Evolutionary conservation across 2,888 invertebrate species (phyloP).

Genomic region (Protonemura montana): DNA sequence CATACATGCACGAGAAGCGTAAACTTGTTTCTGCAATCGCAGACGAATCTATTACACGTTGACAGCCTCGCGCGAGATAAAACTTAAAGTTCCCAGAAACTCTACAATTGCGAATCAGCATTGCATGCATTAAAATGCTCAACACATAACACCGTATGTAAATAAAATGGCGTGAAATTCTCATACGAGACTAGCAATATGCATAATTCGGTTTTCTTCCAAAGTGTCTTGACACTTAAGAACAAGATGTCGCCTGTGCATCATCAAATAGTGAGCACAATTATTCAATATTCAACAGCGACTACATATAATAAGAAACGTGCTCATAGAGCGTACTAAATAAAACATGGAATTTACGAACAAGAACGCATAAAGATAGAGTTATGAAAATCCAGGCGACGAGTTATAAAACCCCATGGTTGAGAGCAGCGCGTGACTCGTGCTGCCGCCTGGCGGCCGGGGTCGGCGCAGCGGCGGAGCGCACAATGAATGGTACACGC

Average conservation of each 20-base stretch:
- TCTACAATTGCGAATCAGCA: not conserved
- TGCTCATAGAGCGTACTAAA: not conserved
- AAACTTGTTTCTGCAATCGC: not conserved
- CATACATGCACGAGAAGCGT: not conserved
- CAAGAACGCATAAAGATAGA: not conserved
- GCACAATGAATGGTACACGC: too few species aligned
- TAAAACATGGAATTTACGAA: not conserved
- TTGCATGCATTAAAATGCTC: not conserved
- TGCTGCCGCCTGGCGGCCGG: too few species aligned
- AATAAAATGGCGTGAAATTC: slow-evolving; percentile 3
- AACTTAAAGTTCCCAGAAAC: not conserved
- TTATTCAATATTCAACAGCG: slow-evolving; percentile 4
- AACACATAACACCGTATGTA: not conserved
- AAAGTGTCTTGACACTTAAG: not conserved
- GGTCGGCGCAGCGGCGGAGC: too few species aligned
- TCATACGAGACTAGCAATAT: not conserved
- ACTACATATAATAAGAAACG: slow-evolving; percentile 12
- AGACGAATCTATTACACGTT: not conserved
- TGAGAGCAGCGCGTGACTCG: too few species aligned
- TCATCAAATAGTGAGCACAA: slow-evolving; percentile 4
- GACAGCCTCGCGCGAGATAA: not conserved
- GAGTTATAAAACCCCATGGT: not conserved
- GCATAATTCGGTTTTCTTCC: not conserved
- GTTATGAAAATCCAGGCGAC: too few species aligned
- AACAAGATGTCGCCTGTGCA: not conserved